These are phyloP conservation scores for Epinephelus cyanopodus DNA, from an alignment of 2,113 vertebrate genomes.

Conservation along the genomic window DNA sequence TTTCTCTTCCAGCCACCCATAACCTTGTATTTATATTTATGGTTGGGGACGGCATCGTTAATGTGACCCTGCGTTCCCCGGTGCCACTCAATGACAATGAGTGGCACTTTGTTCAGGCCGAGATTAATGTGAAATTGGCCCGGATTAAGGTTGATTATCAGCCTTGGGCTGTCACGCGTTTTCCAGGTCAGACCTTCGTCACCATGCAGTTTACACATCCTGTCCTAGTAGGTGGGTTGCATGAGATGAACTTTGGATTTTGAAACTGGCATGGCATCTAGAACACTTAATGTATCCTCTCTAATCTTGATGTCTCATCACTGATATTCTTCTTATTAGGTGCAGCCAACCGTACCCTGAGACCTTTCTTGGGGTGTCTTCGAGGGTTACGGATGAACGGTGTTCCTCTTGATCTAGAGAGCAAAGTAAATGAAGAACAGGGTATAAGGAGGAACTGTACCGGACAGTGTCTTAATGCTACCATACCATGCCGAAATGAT, in stretches of 20 bases:
- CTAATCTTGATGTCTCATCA: background rate
- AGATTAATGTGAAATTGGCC: constrained; percentile 94
- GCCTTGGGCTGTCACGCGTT: constrained; percentile 89
- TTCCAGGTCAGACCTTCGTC: constrained; percentile 93
- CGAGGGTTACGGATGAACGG: constrained; percentile 95
- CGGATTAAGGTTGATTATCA: constrained; percentile 94
- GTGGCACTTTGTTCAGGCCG: constrained; percentile 96
- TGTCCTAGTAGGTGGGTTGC: constrained; percentile 90
- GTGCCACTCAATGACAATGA: constrained; percentile 92
- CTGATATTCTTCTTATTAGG: constrained; percentile 80
- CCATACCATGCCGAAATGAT: constrained; percentile 92
- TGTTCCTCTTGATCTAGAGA: constrained; percentile 92
- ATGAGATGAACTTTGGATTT: background rate
- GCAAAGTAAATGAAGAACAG: constrained; percentile 91
- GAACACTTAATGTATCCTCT: background rate
- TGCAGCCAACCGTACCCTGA: constrained; percentile 90
- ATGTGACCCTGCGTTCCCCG: constrained; percentile 87
- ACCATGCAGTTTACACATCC: constrained; percentile 91
- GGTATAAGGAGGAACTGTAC: constrained; percentile 95
- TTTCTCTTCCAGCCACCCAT: constrained; percentile 84
- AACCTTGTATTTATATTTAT: constrained; percentile 92
- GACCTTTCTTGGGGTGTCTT: constrained; percentile 94
- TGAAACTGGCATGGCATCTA: background rate
- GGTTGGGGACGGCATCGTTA: constrained; percentile 94
- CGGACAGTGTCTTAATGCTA: constrained; percentile 90